Percentiles rank a stretch among this genome's conserved stretches.
These are phyloP conservation scores for Phrynocephalus versicolor DNA, from an alignment of 2,113 vertebrate species.

Conservation along the genomic window DNA sequence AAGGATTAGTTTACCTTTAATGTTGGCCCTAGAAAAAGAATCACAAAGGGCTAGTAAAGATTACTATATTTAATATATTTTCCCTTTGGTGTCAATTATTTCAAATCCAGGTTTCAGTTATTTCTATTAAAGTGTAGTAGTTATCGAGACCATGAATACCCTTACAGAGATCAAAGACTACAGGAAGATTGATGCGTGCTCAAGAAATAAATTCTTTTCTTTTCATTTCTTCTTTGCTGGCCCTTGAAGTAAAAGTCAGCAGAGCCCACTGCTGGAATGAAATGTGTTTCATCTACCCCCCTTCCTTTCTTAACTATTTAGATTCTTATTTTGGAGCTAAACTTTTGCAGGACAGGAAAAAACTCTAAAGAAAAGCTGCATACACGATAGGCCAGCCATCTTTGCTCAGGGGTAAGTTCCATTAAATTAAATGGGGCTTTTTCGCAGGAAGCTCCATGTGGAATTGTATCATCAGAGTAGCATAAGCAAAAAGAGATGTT, in stretches of 20 bases:
- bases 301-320: constrained; percentile 42
- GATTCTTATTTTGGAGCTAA: constrained; percentile 55
- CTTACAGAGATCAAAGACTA: constrained; percentile 74
- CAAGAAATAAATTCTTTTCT: constrained; percentile 61
- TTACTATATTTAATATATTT: constrained; percentile 69
- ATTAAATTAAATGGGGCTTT: background rate
- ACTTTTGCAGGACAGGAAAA: constrained; percentile 40
- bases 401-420: background rate
- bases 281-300: constrained; percentile 35
- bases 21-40: constrained; percentile 43
- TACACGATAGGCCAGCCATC: background rate
- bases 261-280: constrained; percentile 45
- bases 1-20: constrained; percentile 63
- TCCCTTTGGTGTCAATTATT: constrained; percentile 78
- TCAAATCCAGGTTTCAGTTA: constrained; percentile 71
- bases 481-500: constrained; percentile 26
- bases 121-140: constrained; percentile 68
- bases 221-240: constrained; percentile 60
- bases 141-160: constrained; percentile 71
- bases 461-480: background rate
- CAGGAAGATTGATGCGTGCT: constrained; percentile 67
- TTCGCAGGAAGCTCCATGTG: background rate
- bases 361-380: constrained; percentile 10
- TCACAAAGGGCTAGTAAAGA: constrained; percentile 53
- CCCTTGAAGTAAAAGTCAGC: constrained; percentile 60